Evolutionary conservation across 2,888 invertebrate species (phyloP).

Genomic region (Luperina testacea): DNA sequence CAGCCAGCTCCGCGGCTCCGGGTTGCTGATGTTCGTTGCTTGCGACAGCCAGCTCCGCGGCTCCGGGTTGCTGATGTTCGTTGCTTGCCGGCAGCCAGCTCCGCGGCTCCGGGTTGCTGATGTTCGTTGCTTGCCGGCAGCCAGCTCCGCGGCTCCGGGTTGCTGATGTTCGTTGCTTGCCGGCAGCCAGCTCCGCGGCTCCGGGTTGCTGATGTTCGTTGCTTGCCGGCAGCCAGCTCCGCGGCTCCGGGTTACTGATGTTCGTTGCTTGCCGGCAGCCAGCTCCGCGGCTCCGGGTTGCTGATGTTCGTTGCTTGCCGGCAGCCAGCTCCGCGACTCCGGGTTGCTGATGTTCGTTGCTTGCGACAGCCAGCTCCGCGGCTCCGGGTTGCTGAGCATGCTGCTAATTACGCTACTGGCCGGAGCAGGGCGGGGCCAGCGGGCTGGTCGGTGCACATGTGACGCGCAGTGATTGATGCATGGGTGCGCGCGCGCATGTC

Average conservation of each 20-base stretch:
- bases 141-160: not conserved
- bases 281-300: not conserved
- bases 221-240: constrained; percentile 2
- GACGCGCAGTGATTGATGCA: constrained; percentile 64
- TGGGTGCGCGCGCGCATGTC: constrained; percentile 63
- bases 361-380: constrained; percentile 1
- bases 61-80: not conserved
- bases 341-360: not conserved
- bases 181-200: no score
- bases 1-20: constrained; percentile 3
- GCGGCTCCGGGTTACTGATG: constrained; percentile 4
- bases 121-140: not conserved
- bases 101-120: not conserved
- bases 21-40: not conserved
- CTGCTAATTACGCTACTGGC: constrained; percentile 50
- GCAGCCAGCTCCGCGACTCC: constrained; percentile 4
- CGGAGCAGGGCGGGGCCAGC: constrained; percentile 25
- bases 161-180: not conserved
- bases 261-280: not conserved
- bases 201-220: not conserved
- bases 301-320: not conserved
- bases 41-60: constrained; percentile 5
- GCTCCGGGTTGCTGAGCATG: constrained; percentile 10
- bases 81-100: constrained; percentile 5
- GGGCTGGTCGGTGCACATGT: constrained; percentile 26